These are phyloP conservation scores for Sorex maritimensis DNA, from an alignment of 2,797 vertebrate species.

Conservation along the genomic window DNA sequence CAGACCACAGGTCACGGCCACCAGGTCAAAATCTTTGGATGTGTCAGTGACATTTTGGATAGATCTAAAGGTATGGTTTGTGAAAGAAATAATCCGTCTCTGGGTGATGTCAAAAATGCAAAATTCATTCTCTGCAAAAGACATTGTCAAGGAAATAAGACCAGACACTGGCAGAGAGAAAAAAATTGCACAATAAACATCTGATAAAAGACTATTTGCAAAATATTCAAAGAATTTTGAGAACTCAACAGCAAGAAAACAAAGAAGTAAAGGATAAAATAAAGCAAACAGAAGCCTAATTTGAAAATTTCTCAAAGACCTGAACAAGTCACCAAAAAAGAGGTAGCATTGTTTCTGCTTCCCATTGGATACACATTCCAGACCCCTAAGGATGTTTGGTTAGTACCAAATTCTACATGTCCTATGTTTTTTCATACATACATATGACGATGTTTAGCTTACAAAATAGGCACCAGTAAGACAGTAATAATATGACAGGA, in stretches of 20 bases:
- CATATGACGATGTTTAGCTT: background rate
- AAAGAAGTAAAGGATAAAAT: slow-evolving; percentile 1
- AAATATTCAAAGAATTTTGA: background rate
- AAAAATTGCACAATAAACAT: background rate
- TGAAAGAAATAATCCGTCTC: background rate
- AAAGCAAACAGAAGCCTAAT: slow-evolving; percentile 3
- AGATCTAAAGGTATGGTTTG: background rate
- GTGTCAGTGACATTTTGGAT: background rate
- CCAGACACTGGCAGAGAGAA: background rate
- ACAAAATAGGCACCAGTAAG: background rate
- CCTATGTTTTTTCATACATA: background rate
- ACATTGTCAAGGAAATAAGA: background rate
- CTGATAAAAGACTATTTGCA: background rate
- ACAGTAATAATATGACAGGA: background rate
- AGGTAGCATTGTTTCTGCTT: too few relatives aligned
- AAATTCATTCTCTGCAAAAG: background rate
- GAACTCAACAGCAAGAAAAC: background rate
- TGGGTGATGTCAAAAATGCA: background rate
- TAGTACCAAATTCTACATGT: background rate
- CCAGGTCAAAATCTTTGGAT: background rate
- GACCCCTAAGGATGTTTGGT: background rate
- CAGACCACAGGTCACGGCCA: background rate
- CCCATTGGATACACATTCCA: background rate
- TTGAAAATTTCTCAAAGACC: background rate
- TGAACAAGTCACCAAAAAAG: background rate